Percentiles rank a stretch among this genome's conserved stretches.
These are phyloP conservation scores for Notarius lentiginosus DNA, from an alignment of 2,113 vertebrate genomes.

Conservation along the genomic window DNA sequence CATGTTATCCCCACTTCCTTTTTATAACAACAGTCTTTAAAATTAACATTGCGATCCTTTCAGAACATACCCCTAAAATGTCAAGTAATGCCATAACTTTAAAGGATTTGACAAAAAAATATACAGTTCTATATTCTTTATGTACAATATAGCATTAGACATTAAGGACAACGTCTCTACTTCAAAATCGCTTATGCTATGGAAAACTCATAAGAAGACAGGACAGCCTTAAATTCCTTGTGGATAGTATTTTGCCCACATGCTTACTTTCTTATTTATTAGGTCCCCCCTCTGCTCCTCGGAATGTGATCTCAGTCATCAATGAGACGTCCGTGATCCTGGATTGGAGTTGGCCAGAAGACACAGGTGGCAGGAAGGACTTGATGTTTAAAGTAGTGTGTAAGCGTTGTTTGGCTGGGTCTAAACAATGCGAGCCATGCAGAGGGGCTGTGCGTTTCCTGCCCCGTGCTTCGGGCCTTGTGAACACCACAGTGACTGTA, in stretches of 20 bases:
- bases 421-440: constrained; percentile 83
- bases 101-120: constrained; percentile 23
- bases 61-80: constrained; percentile 11
- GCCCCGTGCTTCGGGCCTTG: constrained; percentile 83
- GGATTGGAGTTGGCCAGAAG: constrained; percentile 96
- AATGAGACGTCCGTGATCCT: constrained; percentile 97
- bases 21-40: constrained; percentile 37
- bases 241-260: background rate
- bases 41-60: constrained; percentile 22
- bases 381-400: constrained; percentile 91
- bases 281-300: constrained; percentile 91
- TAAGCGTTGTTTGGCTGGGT: constrained; percentile 81
- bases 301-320: constrained; percentile 96
- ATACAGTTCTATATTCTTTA: constrained; percentile 27
- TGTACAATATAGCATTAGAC: background rate
- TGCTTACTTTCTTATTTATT: constrained; percentile 15
- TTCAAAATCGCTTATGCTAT: background rate
- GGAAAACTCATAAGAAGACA: background rate
- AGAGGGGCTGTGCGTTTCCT: constrained; percentile 85
- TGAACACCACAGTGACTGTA: constrained; percentile 91
- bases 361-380: constrained; percentile 89
- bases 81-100: constrained; percentile 16
- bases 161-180: background rate
- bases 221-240: background rate
- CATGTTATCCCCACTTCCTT: constrained; percentile 25